Percentiles rank a stretch among this genome's conserved stretches.
These are phyloP conservation scores for Stichodactyla mertensii DNA, from an alignment of 64 coral and sea anemone genomes.

Conservation along the genomic window DNA sequence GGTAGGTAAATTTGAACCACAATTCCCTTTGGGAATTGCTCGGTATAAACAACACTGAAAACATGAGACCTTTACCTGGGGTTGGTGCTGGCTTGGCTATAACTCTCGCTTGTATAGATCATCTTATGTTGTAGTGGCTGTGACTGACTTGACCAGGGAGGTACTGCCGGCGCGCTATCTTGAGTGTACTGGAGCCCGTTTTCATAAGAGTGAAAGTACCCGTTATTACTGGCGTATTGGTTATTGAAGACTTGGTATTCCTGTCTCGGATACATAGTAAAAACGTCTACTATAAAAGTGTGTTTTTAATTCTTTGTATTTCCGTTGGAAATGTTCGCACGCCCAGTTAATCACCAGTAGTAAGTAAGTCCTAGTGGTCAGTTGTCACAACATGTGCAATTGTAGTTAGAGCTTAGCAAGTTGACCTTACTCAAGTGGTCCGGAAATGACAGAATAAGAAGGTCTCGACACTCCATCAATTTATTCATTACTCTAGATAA, in stretches of 20 bases:
- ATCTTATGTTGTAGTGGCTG: constrained; percentile 11
- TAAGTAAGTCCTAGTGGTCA: background rate
- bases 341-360: constrained; percentile 16
- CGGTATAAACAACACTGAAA: background rate
- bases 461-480: constrained; percentile 20
- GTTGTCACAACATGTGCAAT: constrained; percentile 27
- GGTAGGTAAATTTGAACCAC: background rate
- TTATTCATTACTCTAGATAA: constrained; percentile 1
- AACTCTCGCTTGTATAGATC: background rate
- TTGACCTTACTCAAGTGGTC: constrained; percentile 12
- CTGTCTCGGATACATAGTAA: constrained; percentile 6
- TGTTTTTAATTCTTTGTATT: constrained; percentile 7
- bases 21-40: no score
- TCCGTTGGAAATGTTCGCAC: constrained; percentile 13
- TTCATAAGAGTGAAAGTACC: background rate
- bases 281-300: background rate
- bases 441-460: constrained; percentile 1
- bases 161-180: background rate
- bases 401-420: background rate
- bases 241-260: background rate
- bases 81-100: background rate
- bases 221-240: constrained; percentile 3
- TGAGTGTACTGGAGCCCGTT: background rate
- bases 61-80: background rate
- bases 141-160: background rate